phyloP scores from a whole-genome alignment of 2,113 vertebrate species.

The Gnathonemus echidnorhynchus region DNA sequence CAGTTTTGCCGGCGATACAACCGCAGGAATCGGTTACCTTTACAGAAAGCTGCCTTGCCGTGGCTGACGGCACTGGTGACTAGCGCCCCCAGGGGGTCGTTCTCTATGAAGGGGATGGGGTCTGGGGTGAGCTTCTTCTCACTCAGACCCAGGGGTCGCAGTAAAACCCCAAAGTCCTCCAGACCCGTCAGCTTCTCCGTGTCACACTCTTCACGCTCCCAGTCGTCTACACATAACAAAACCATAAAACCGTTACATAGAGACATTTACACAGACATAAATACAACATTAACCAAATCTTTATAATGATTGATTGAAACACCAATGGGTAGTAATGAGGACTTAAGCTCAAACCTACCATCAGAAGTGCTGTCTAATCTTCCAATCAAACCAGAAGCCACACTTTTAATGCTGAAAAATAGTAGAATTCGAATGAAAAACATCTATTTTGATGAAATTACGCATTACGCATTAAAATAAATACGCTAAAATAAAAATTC shows the following conservation, averaged over 20 bases:
- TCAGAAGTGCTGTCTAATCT: constrained; percentile 62
- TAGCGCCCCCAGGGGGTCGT: constrained; percentile 64
- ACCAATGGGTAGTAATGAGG: background rate
- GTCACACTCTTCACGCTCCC: constrained; percentile 56
- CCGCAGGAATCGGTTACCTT: constrained; percentile 41
- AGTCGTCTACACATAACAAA: constrained; percentile 61
- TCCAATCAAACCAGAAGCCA: constrained; percentile 67
- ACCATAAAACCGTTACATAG: background rate
- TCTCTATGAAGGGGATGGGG: constrained; percentile 61
- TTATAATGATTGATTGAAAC: background rate
- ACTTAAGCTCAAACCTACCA: constrained; percentile 43
- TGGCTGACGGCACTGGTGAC: constrained; percentile 40
- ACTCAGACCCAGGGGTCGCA: constrained; percentile 61
- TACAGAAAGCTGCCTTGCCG: constrained; percentile 33
- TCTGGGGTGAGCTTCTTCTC: constrained; percentile 66
- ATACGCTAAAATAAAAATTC: background rate
- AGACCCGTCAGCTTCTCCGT: constrained; percentile 60
- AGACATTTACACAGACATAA: background rate
- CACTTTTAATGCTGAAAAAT: constrained; percentile 52
- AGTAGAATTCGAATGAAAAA: background rate
- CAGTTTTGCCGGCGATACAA: background rate
- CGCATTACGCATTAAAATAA: too few relatives aligned
- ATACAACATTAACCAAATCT: background rate
- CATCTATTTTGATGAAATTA: background rate
- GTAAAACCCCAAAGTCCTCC: constrained; percentile 63